Evolutionary conservation across 2,888 invertebrate genomes (phyloP).

Genomic region (Corbicula japonica): DNA sequence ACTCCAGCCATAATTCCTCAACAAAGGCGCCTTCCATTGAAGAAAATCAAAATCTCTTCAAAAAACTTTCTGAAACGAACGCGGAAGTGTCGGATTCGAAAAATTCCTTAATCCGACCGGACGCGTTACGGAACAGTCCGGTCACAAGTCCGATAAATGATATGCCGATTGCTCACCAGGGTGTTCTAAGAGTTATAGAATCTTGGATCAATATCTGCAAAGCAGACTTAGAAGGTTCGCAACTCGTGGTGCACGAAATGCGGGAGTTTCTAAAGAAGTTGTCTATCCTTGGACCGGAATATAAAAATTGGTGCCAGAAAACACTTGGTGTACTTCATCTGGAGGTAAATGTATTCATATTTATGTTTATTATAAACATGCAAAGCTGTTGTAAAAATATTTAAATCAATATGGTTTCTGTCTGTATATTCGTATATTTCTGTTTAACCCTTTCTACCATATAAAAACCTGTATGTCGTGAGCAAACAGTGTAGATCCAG

Average conservation of each 20-base stretch:
- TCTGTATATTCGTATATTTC: no score
- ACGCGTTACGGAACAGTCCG: conserved; percentile 53
- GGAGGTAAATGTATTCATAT: conserved; percentile 77
- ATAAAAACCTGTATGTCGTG: no score
- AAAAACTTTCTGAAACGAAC: neutral
- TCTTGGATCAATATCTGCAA: conserved; percentile 84
- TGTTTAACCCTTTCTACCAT: no score
- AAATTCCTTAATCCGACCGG: conserved; percentile 41
- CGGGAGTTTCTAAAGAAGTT: conserved; percentile 88
- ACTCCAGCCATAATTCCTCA: neutral
- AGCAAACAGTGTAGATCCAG: no score
- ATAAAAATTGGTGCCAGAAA: conserved; percentile 87
- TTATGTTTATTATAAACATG: no score
- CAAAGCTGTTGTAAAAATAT: no score
- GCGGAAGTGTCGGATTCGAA: conserved; percentile 52
- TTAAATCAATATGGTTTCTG: no score
- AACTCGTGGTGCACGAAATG: conserved; percentile 87
- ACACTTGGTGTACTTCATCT: conserved; percentile 81
- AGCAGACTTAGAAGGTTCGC: conserved; percentile 82
- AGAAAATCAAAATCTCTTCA: neutral
- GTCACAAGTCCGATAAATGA: conserved; percentile 74
- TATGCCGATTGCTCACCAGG: conserved; percentile 82
- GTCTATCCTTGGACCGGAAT: conserved; percentile 88
- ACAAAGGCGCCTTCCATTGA: neutral
- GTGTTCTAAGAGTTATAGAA: conserved; percentile 84